A percentile compares a stretch with the other conserved stretches of the same genome.
These are phyloP conservation scores for Tenthredo mesomela DNA, from an alignment of 2,888 invertebrate genomes.

Conservation along the genomic window DNA sequence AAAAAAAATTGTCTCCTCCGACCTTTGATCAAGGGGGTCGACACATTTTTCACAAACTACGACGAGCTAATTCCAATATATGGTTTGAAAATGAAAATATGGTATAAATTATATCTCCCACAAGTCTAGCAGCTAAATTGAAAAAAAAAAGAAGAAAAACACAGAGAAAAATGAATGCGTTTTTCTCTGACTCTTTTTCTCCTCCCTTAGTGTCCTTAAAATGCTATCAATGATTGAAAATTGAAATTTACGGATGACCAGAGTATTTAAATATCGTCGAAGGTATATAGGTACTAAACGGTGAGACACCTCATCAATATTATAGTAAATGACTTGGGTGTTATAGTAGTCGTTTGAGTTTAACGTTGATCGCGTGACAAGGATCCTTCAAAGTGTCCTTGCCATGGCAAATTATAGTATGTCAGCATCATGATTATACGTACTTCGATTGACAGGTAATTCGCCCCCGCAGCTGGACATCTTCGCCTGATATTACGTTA, in stretches of 20 bases:
- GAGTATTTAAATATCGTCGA: background rate
- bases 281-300: background rate
- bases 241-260: background rate
- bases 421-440: background rate
- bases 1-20: background rate
- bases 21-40: background rate
- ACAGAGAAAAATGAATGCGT: too few relatives aligned
- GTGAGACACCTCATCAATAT: background rate
- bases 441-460: constrained; percentile 32
- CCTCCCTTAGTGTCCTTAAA: background rate
- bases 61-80: background rate
- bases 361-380: constrained; percentile 27
- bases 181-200: background rate
- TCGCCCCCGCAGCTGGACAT: background rate
- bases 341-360: background rate
- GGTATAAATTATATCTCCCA: background rate
- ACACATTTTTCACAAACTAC: background rate
- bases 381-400: constrained; percentile 1
- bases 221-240: background rate
- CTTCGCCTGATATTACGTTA: background rate
- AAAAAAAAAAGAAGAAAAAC: too few relatives aligned
- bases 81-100: background rate
- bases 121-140: background rate
- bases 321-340: background rate
- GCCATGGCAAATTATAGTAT: background rate